Evolutionary conservation across 2,888 invertebrate species (phyloP).

Genomic region (Nemoura dubitans): DNA sequence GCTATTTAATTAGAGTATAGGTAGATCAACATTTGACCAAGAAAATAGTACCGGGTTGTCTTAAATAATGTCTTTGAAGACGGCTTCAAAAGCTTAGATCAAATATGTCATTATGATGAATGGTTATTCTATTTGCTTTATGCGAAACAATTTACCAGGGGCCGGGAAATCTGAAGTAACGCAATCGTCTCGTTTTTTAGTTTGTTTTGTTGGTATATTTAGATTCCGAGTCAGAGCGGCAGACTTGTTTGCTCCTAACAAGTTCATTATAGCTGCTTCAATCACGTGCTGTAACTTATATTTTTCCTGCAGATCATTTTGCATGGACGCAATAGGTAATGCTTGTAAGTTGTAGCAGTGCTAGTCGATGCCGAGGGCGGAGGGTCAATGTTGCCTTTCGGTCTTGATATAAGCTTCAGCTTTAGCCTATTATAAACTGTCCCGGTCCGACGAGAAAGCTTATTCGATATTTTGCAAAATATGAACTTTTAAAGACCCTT

Average conservation of each 20-base stretch:
- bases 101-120: conserved; percentile 7
- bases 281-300: no score
- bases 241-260: no score
- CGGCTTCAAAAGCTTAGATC: conserved; percentile 18
- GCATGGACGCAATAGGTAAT: neutral
- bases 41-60: conserved; percentile 20
- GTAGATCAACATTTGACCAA: conserved; percentile 42
- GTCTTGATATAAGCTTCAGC: neutral
- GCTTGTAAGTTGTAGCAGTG: no score
- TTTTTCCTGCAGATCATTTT: neutral
- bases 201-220: no score
- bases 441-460: conserved; percentile 32
- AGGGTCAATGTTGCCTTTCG: neutral
- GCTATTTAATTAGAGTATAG: conserved; percentile 28
- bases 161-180: no score
- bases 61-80: conserved; percentile 32
- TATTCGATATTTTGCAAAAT: conserved; percentile 47
- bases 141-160: neutral
- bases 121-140: neutral
- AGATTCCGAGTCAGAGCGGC: no score
- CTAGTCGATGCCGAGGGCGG: neutral
- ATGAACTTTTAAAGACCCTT: conserved; percentile 46
- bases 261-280: no score
- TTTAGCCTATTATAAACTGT: conserved; percentile 38
- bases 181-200: no score